phyloP scores from a whole-genome alignment of 2,797 vertebrate species.

The Yasuhikotakia modesta region DNA sequence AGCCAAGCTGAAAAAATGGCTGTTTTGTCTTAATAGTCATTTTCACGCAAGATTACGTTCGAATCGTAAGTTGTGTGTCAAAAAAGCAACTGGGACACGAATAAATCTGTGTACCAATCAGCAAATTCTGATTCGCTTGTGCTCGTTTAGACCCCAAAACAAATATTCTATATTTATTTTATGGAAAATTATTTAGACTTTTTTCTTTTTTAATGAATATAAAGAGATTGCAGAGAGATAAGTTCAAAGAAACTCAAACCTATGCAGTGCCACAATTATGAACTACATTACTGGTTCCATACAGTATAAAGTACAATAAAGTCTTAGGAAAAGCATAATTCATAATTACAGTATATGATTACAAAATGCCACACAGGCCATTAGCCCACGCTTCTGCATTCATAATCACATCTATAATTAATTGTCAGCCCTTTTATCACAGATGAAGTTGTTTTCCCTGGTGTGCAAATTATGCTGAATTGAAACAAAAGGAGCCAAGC shows the following conservation, averaged over 20 bases:
- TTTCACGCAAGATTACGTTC: constrained; percentile 48
- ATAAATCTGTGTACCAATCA: constrained; percentile 35
- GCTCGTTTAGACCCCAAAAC: constrained; percentile 32
- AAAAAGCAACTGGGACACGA: constrained; percentile 21
- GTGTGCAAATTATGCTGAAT: constrained; percentile 70
- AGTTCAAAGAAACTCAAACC: constrained; percentile 54
- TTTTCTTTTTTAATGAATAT: constrained; percentile 4
- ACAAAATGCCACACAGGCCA: constrained; percentile 65
- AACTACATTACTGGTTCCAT: constrained; percentile 56
- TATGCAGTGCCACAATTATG: constrained; percentile 35
- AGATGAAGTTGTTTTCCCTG: constrained; percentile 66
- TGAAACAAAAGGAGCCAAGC: constrained; percentile 58
- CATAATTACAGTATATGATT: constrained; percentile 61
- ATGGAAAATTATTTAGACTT: not conserved
- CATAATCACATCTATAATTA: constrained; percentile 75
- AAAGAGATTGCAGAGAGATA: not conserved
- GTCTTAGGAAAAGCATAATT: too few species aligned
- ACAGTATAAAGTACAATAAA: constrained; percentile 28
- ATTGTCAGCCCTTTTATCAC: constrained; percentile 71
- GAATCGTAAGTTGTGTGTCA: constrained; percentile 24
- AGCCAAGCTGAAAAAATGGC: constrained; percentile 17
- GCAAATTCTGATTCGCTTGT: constrained; percentile 33
- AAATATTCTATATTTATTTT: constrained; percentile 35
- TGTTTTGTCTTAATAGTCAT: constrained; percentile 40
- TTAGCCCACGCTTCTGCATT: constrained; percentile 70